Evolutionary conservation across 2,888 invertebrate genomes (phyloP), one percentile per base, ranked within the genome.

Genomic region (Cephus runcator): DNA sequence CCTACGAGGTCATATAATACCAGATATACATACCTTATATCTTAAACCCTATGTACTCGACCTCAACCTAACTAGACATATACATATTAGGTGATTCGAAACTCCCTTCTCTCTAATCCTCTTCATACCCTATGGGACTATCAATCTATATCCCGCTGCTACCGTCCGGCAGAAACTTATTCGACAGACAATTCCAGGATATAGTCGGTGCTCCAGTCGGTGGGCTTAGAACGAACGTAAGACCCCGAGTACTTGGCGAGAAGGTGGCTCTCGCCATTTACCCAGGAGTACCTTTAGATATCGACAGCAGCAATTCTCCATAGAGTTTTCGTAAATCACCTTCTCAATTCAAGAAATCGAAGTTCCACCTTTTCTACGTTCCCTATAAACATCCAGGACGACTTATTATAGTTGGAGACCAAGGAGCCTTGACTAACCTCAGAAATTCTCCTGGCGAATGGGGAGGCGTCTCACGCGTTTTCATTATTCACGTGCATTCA

Each of bases 111-210:
- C 71, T 56, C 23, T 56, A 56, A 56, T 56, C 71, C 71, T 71
- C 30, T 31, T 15, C 23, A 30, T 71, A 71, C 34, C 74, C 74
- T 30, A 3, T 12, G 74, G 79, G 77, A 80, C 80, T 75, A 71
- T 82, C 79, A 79, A 79, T 82, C 79, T 81, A 77, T 82, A 80
- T 80, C 77, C 80, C 81, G 79, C 77, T 81, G 76, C 81, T 79
- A 4, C 23, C 81, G 81, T 82, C 78, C 77, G 81, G 76, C 76
- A 79, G 82, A 76, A 81, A 80, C 81, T 79, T 81, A 79, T 74
- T 77, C 81, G 78, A 76, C 79, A 79, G 56, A 56, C 23, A 23
- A 56, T 56, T 56, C 9, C 23, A 56, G 56, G 23, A 56, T 56
- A 56, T 56, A 56, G 56, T 56, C 56, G 0, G 56, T 23, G 56